Conservation (phyloP, 2,888 invertebrate genomes). For the Crioceris asparagi region DNA sequence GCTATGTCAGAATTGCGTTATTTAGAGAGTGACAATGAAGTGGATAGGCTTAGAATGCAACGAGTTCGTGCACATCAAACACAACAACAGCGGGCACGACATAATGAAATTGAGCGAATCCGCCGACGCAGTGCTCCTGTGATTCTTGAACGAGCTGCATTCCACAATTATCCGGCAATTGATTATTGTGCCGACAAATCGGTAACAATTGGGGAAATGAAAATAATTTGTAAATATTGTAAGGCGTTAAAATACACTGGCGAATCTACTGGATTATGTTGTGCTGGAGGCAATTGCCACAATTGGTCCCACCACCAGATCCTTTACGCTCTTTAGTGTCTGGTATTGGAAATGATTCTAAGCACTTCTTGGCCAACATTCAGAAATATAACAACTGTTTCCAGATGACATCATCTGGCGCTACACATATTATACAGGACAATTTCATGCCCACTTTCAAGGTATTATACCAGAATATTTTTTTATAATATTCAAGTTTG, state of each 20-base stretch:
- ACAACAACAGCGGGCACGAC: neutral
- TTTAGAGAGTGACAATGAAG: no score
- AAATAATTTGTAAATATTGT: conserved; percentile 15
- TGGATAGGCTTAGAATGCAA: no score
- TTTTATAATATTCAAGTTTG: neutral
- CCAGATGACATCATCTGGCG: conserved; percentile 4
- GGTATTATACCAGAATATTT: conserved; percentile 1
- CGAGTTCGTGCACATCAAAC: conserved; percentile 1
- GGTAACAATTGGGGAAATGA: conserved; percentile 20
- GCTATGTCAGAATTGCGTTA: no score
- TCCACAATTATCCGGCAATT: conserved; percentile 9
- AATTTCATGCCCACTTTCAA: conserved; percentile 5
- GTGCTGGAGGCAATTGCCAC: conserved; percentile 26
- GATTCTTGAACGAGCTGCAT: conserved; percentile 8
- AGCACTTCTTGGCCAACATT: conserved; percentile 3
- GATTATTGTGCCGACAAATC: conserved; percentile 12
- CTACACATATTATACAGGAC: neutral
- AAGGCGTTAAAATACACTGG: conserved; percentile 29
- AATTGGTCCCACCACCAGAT: conserved; percentile 5
- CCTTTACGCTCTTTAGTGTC: conserved; percentile 4
- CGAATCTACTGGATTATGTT: conserved; percentile 34
- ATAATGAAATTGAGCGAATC: conserved; percentile 2
- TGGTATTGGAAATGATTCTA: neutral
- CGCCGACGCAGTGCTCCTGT: conserved; percentile 1
- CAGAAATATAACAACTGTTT: conserved; percentile 4